A percentile compares a stretch with the other conserved stretches of the same genome.
These are phyloP conservation scores for Neomorphus geoffroyi DNA, from an alignment of 2,797 vertebrate genomes.

Conservation along the genomic window DNA sequence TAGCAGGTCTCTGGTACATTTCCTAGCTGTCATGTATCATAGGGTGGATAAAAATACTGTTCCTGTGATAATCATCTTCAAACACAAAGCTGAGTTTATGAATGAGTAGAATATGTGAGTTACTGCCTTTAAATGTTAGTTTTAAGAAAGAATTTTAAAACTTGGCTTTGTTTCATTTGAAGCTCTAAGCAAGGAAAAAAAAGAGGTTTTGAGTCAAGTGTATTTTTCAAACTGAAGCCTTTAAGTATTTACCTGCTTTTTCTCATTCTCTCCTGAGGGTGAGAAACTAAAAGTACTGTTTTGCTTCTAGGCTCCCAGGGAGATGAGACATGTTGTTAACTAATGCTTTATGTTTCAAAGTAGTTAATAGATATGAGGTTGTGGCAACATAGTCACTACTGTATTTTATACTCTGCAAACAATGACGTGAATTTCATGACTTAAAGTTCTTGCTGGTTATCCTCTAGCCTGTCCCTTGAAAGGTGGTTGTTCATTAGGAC, in stretches of 20 bases:
- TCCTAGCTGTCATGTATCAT: background rate
- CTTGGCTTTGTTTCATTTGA: background rate
- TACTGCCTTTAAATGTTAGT: background rate
- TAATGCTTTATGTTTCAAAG: background rate
- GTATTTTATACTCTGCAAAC: conserved; percentile 1
- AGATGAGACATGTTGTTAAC: conserved; percentile 2
- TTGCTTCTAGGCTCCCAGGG: background rate
- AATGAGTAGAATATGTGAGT: background rate
- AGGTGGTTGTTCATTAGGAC: background rate
- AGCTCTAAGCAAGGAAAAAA: background rate
- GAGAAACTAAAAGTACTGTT: conserved; percentile 1
- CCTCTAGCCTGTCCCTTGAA: background rate
- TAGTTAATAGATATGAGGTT: background rate
- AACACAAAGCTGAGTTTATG: background rate
- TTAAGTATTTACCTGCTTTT: background rate
- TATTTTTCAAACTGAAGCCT: background rate
- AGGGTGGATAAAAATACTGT: background rate
- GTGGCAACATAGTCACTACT: background rate
- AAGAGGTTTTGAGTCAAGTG: background rate
- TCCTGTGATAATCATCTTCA: background rate
- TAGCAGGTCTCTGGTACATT: background rate
- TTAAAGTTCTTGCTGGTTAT: background rate
- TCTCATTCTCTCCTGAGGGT: background rate
- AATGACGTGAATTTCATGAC: background rate
- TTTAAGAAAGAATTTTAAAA: background rate